Percentiles rank a stretch among this genome's conserved stretches.
These are phyloP conservation scores for Asteroscopus sphinx DNA, from an alignment of 2,888 invertebrate species.

Conservation along the genomic window DNA sequence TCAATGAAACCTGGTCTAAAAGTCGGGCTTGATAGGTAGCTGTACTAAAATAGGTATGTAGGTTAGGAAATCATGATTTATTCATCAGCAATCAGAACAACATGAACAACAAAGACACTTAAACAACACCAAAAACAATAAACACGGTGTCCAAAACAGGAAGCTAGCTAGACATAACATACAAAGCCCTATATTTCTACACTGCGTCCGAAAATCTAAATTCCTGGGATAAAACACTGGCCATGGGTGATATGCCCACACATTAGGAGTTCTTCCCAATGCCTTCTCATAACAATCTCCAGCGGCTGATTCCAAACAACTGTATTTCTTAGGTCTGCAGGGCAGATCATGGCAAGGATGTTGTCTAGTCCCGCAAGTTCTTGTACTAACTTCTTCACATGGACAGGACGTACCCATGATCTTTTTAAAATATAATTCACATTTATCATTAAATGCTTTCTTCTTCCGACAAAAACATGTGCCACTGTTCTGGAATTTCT, in stretches of 20 bases:
- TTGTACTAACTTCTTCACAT: slow-evolving; percentile 1
- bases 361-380: not conserved
- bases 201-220: slow-evolving; percentile 48
- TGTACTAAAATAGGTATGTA: no score
- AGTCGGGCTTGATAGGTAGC: no score
- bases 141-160: slow-evolving; percentile 69
- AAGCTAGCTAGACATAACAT: slow-evolving; percentile 59
- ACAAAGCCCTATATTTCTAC: slow-evolving; percentile 47
- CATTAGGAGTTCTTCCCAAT: slow-evolving; percentile 62
- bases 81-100: slow-evolving; percentile 60
- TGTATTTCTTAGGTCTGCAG: slow-evolving; percentile 9
- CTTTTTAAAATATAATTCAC: slow-evolving; percentile 13
- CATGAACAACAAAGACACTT: slow-evolving; percentile 68
- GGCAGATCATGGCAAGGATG: not conserved
- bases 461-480: slow-evolving; percentile 9
- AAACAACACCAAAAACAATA: slow-evolving; percentile 66
- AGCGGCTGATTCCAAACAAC: slow-evolving; percentile 47
- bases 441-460: slow-evolving; percentile 6
- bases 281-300: slow-evolving; percentile 67
- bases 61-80: not conserved
- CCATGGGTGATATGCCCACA: slow-evolving; percentile 62
- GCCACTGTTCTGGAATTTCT: not conserved
- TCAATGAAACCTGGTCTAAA: no score
- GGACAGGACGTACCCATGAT: not conserved
- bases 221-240: slow-evolving; percentile 61